These are phyloP conservation scores for Conops quadrifasciatus DNA, from an alignment of 2,888 invertebrate species.

Conservation along the genomic window DNA sequence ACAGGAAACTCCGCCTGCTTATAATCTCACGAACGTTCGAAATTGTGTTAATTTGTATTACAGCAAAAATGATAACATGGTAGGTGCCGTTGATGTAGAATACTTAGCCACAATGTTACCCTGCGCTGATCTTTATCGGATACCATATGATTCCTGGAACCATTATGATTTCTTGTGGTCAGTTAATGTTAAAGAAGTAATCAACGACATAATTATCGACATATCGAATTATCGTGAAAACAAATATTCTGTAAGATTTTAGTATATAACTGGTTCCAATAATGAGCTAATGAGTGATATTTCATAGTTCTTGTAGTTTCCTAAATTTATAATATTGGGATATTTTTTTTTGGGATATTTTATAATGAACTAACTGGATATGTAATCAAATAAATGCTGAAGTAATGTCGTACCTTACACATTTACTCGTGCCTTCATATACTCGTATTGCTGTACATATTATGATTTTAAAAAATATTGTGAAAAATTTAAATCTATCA, in stretches of 20 bases:
- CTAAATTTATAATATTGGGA: not conserved
- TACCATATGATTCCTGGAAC: slow-evolving; percentile 69
- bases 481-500: too few species aligned
- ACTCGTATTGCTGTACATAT: too few species aligned
- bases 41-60: slow-evolving; percentile 74
- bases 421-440: too few species aligned
- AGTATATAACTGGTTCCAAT: slow-evolving; percentile 1
- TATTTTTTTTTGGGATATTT: slow-evolving; percentile 13
- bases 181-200: slow-evolving; percentile 69
- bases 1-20: slow-evolving; percentile 68
- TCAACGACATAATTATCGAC: slow-evolving; percentile 67
- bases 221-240: slow-evolving; percentile 53
- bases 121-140: slow-evolving; percentile 66
- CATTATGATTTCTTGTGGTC: slow-evolving; percentile 78
- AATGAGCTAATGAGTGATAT: not conserved
- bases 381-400: too few species aligned
- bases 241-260: slow-evolving; percentile 32
- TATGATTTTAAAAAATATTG: too few species aligned
- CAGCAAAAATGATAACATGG: slow-evolving; percentile 73
- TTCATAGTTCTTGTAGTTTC: slow-evolving; percentile 10
- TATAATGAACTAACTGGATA: too few species aligned
- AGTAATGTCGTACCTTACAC: too few species aligned
- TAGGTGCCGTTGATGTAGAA: slow-evolving; percentile 68
- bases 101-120: slow-evolving; percentile 66
- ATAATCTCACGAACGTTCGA: slow-evolving; percentile 69